Percentiles rank a stretch among this genome's conserved stretches.
Evolutionary conservation across 2,797 vertebrate species (phyloP).

Genomic region (Enteromius anoplus): DNA sequence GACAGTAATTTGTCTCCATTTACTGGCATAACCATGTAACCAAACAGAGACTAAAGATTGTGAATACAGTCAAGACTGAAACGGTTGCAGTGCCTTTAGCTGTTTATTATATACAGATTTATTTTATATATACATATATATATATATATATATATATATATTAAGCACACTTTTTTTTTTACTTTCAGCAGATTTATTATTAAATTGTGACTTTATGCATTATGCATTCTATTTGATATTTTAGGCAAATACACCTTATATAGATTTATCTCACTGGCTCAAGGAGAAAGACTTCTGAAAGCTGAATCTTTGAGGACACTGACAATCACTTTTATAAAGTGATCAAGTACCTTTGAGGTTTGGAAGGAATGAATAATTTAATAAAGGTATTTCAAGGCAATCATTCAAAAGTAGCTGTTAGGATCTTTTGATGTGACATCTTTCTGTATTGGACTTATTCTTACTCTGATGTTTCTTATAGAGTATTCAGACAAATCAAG

Average conservation of each 20-base stretch:
- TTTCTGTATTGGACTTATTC: constrained; percentile 17
- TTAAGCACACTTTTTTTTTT: neutral
- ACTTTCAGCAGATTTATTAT: neutral
- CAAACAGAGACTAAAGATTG: neutral
- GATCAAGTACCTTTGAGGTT: constrained; percentile 48
- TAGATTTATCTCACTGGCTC: neutral
- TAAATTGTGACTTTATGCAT: neutral
- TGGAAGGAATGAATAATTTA: constrained; percentile 44
- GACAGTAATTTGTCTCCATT: neutral
- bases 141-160: neutral
- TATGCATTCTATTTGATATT: neutral
- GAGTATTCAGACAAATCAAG: neutral
- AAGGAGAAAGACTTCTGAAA: constrained; percentile 29
- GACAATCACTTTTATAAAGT: constrained; percentile 16
- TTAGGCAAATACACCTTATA: neutral
- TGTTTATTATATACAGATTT: neutral
- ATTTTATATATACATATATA: too few species aligned
- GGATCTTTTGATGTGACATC: constrained; percentile 31
- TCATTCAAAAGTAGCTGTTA: constrained; percentile 39
- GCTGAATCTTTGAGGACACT: neutral
- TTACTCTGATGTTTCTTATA: neutral
- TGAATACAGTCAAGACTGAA: neutral
- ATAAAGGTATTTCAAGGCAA: constrained; percentile 15
- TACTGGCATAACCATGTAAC: neutral
- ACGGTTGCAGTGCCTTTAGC: neutral